Evolutionary conservation across 1,140 invertebrate genomes (phyloP).

Genomic region (Theocolax elegans): DNA sequence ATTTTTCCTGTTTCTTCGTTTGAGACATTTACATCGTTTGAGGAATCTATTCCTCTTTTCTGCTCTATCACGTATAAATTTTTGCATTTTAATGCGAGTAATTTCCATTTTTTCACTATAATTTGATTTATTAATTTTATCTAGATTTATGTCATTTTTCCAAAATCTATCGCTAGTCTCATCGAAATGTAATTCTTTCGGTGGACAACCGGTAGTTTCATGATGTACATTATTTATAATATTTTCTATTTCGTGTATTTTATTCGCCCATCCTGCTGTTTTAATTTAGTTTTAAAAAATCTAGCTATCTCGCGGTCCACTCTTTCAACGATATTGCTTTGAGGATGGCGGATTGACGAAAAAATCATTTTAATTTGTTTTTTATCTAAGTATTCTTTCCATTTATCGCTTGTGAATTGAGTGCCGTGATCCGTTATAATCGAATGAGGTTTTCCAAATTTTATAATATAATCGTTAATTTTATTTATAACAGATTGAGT

Average conservation of each 20-base stretch:
- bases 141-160: too few relatives aligned
- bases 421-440: conserved; percentile 33
- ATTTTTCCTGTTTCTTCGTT: not conserved
- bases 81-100: not conserved
- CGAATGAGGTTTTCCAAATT: conserved; percentile 31
- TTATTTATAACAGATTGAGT: conserved; percentile 46
- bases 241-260: conserved; percentile 21
- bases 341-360: conserved; percentile 26
- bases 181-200: not conserved
- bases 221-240: too few relatives aligned
- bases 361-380: conserved; percentile 20
- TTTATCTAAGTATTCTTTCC: not conserved
- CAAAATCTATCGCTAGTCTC: not conserved
- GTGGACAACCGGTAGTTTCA: conserved; percentile 10
- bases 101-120: too few relatives aligned
- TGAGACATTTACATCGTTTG: not conserved
- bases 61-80: not conserved
- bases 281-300: conserved; percentile 10
- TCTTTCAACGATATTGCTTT: conserved; percentile 4
- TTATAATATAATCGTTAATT: conserved; percentile 32
- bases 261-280: not conserved
- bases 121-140: too few relatives aligned
- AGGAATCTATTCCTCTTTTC: not conserved
- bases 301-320: not conserved
- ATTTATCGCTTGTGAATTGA: conserved; percentile 26